A percentile compares a stretch with the other conserved stretches of the same genome.
phyloP scores from a whole-genome alignment of 1,140 invertebrate genomes.

The Nymphalis io region DNA sequence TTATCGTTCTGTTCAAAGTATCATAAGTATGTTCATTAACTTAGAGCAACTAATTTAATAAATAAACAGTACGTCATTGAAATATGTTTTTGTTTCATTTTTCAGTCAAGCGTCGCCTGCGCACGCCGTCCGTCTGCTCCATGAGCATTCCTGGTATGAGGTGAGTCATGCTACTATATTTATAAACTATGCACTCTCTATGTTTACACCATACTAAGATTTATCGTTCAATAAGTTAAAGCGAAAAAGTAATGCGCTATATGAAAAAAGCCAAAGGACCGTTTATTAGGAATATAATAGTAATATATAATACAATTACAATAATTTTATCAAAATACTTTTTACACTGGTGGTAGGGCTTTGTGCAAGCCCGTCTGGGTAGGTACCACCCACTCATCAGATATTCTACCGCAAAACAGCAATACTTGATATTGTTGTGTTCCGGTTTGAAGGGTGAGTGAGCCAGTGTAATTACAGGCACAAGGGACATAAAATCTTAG shows the following conservation, averaged over 20 bases:
- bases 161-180: conserved; percentile 69
- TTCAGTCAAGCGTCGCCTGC: conserved; percentile 66
- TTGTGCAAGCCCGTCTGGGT: too few species aligned
- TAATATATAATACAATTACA: too few species aligned
- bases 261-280: not conserved
- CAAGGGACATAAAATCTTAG: too few species aligned
- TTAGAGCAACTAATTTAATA: conserved; percentile 28
- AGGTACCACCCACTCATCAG: too few species aligned
- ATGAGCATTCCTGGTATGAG: conserved; percentile 75
- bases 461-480: too few species aligned
- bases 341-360: too few species aligned
- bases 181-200: conserved; percentile 55
- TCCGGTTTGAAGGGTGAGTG: too few species aligned
- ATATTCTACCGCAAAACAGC: too few species aligned
- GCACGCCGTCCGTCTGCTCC: conserved; percentile 55
- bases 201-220: conserved; percentile 48
- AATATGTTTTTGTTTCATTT: conserved; percentile 53
- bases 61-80: conserved; percentile 44
- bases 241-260: not conserved
- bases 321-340: too few species aligned
- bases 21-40: conserved; percentile 4
- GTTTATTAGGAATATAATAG: too few species aligned
- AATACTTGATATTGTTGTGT: too few species aligned
- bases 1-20: conserved; percentile 5
- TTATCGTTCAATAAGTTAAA: conserved; percentile 31